Evolutionary conservation across 2,113 vertebrate species (phyloP), one percentile per base, ranked within the genome.

Genomic region (Echinops telfairi): DNA sequence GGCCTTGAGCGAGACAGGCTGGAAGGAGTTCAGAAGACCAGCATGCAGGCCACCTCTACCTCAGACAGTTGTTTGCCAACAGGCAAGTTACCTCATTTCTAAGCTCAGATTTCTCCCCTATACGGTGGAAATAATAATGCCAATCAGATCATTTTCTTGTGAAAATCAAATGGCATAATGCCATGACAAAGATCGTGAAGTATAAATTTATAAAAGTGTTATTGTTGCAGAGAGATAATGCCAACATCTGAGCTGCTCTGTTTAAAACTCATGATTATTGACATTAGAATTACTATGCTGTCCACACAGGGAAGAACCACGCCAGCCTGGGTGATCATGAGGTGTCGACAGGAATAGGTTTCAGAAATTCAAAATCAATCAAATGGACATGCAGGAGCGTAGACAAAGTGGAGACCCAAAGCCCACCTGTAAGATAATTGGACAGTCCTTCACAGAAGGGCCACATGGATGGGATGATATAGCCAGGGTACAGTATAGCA

Each of bases 111-210:
- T 66, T 92, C 57, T 94, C 23, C 68, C 92, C 43, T 66, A 19
- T 33, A 23, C 91, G 91, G 40, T 36, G 27, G 19, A 95, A 91
- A 93, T 53, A 70, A 82, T 76, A 80, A 58, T 78, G 75, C 12
- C 25, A 92, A 83, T 17, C 23, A 38, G 60, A 40, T 25, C 80
- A 40, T 15, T 85, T 70, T 91, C 57, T 92, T 73, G 12, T 78
- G 66, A 86, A 47, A 29, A 82, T 81, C 20, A 77, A 94, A 90
- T 89, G 43, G 90, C 23, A 92, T 86, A 22, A 73, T 64, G 7
- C 89, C 79, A 88, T 83, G 33, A 62, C 29, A 86, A 96, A 90
- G 23, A 90, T 16, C 43, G 8, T 62, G 66, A 94, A 76, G 15
- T 75, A 82, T 86, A 79, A 53, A 60, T 86, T 64, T 87, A 79